phyloP scores from a whole-genome alignment of 2,797 vertebrate species.

The Crocidura indochinensis region DNA sequence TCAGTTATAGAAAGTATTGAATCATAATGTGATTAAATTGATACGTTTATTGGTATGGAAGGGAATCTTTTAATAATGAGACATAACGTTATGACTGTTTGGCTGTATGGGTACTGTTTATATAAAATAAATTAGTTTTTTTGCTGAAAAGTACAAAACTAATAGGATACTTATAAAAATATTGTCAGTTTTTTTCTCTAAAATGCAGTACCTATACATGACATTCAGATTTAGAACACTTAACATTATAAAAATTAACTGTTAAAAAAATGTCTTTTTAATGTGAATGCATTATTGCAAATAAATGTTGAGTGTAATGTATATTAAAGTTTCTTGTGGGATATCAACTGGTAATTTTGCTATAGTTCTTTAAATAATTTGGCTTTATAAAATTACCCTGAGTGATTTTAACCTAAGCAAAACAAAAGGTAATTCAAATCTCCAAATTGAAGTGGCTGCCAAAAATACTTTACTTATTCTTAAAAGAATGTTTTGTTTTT shows the following conservation, averaged over 20 bases:
- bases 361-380: conserved; percentile 67
- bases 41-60: conserved; percentile 86
- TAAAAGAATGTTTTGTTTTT: neutral
- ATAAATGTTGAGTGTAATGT: conserved; percentile 99
- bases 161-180: conserved; percentile 68
- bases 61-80: conserved; percentile 85
- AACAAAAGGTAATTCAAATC: too few species aligned
- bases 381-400: conserved; percentile 69
- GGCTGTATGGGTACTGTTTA: conserved; percentile 79
- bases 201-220: conserved; percentile 86
- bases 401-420: too few species aligned
- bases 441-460: conserved; percentile 47
- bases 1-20: conserved; percentile 57
- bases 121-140: conserved; percentile 69
- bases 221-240: conserved; percentile 83
- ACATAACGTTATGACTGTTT: conserved; percentile 73
- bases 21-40: conserved; percentile 58
- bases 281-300: conserved; percentile 96
- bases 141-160: conserved; percentile 74
- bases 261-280: conserved; percentile 92
- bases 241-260: conserved; percentile 83
- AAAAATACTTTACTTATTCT: conserved; percentile 66
- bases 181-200: conserved; percentile 69
- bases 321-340: conserved; percentile 98
- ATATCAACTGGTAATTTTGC: conserved; percentile 89